These are phyloP conservation scores for Myotis vivesi DNA, from an alignment of 2,797 vertebrate genomes.

Conservation along the genomic window DNA sequence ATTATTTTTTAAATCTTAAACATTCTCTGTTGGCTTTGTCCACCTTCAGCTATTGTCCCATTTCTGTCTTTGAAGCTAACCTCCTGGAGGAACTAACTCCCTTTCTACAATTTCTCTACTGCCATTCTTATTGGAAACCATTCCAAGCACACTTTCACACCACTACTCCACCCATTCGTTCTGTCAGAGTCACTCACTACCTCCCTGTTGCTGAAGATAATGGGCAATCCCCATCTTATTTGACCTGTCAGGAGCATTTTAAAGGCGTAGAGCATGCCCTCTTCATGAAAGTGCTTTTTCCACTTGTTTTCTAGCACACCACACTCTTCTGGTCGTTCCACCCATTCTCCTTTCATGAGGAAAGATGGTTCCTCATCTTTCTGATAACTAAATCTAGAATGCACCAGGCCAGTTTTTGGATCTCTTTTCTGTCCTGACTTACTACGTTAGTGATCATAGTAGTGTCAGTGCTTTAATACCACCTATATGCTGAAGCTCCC, in stretches of 20 bases:
- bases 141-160: not conserved
- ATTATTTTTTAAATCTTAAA: slow-evolving; percentile 6
- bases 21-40: not conserved
- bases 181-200: not conserved
- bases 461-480: not conserved
- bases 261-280: not conserved
- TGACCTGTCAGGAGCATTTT: not conserved
- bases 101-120: not conserved
- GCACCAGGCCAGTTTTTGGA: not conserved
- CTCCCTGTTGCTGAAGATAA: not conserved
- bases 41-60: not conserved
- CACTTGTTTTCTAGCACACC: not conserved
- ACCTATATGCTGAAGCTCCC: not conserved
- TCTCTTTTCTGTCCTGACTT: not conserved
- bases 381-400: not conserved
- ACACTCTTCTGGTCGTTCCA: not conserved
- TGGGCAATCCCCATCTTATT: not conserved
- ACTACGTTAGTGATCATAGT: not conserved
- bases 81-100: not conserved
- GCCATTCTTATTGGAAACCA: not conserved
- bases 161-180: not conserved
- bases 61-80: not conserved
- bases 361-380: not conserved
- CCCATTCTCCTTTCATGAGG: not conserved
- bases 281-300: not conserved